A percentile compares a stretch with the other conserved stretches of the same genome.
Conservation (phyloP, 2,797 vertebrate species). For the Malacoctenus gilli region DNA sequence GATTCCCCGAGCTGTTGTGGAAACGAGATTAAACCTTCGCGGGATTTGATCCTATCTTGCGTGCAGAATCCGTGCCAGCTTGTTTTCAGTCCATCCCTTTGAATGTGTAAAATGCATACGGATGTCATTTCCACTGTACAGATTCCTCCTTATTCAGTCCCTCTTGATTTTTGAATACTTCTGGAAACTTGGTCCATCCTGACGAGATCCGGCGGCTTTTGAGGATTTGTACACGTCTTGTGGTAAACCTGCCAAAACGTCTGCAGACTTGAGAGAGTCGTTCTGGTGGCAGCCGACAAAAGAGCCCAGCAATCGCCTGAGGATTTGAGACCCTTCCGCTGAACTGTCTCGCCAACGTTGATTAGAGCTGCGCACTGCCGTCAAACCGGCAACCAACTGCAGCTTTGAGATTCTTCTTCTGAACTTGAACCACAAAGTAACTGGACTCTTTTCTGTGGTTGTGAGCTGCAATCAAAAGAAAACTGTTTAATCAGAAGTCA, state of each 20-base stretch:
- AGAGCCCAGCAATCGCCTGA: constrained; percentile 4
- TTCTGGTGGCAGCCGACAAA: constrained; percentile 6
- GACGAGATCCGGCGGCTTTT: constrained; percentile 29
- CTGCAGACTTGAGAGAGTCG: constrained; percentile 22
- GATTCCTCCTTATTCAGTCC: too few relatives aligned
- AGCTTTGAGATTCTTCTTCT: constrained; percentile 24
- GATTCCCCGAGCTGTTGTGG: background rate
- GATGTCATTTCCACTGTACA: too few relatives aligned
- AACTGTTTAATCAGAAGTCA: constrained; percentile 25
- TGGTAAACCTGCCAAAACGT: constrained; percentile 27
- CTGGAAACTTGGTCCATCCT: constrained; percentile 32
- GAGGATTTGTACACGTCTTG: constrained; percentile 31
- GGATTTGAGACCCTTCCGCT: constrained; percentile 32
- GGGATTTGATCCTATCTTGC: too few relatives aligned
- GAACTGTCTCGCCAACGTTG: constrained; percentile 26
- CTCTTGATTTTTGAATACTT: constrained; percentile 16
- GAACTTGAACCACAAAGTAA: constrained; percentile 24
- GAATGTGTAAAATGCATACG: too few relatives aligned
- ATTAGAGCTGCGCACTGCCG: constrained; percentile 25
- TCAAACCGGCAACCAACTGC: constrained; percentile 17
- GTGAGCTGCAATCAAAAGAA: constrained; percentile 29
- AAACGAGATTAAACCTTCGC: constrained; percentile 1
- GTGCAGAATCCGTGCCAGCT: too few relatives aligned
- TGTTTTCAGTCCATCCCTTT: too few relatives aligned
- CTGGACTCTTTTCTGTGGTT: constrained; percentile 12